Conservation (phyloP, 2,888 invertebrate species). For the Nipponacmea schrenckii region DNA sequence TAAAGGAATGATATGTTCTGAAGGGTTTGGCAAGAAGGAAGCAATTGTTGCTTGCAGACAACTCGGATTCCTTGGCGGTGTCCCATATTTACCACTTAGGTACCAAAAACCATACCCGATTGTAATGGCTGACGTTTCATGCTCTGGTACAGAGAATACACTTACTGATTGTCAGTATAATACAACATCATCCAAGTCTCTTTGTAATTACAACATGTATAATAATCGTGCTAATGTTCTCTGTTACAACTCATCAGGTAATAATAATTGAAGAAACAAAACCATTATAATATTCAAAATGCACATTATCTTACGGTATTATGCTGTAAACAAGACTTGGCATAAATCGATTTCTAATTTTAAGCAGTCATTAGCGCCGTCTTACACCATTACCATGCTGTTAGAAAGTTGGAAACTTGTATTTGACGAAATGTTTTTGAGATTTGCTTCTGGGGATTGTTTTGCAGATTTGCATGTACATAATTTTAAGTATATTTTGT, state of each 20-base stretch:
- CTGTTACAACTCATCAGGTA: slow-evolving; percentile 35
- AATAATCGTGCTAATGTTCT: slow-evolving; percentile 53
- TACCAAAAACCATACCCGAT: slow-evolving; percentile 28
- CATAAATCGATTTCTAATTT: no score
- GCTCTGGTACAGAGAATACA: slow-evolving; percentile 34
- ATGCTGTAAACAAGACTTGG: no score
- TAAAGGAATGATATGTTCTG: slow-evolving; percentile 22
- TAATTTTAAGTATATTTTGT: no score
- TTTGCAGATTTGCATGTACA: no score
- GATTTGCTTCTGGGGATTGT: no score
- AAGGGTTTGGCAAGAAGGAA: slow-evolving; percentile 20
- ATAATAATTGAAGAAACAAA: no score
- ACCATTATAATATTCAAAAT: no score
- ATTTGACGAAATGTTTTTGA: no score
- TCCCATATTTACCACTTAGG: slow-evolving; percentile 9
- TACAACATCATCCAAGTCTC: slow-evolving; percentile 27
- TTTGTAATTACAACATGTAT: slow-evolving; percentile 44
- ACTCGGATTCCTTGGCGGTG: slow-evolving; percentile 26
- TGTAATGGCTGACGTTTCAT: slow-evolving; percentile 34
- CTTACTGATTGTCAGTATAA: slow-evolving; percentile 30
- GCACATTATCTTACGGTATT: no score
- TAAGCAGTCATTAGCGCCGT: no score
- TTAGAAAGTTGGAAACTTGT: no score
- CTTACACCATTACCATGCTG: no score
- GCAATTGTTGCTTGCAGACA: slow-evolving; percentile 31